Percentiles rank a stretch among this genome's conserved stretches.
Evolutionary conservation across 2,113 vertebrate species (phyloP).

Genomic region (Cheirogaleus medius): DNA sequence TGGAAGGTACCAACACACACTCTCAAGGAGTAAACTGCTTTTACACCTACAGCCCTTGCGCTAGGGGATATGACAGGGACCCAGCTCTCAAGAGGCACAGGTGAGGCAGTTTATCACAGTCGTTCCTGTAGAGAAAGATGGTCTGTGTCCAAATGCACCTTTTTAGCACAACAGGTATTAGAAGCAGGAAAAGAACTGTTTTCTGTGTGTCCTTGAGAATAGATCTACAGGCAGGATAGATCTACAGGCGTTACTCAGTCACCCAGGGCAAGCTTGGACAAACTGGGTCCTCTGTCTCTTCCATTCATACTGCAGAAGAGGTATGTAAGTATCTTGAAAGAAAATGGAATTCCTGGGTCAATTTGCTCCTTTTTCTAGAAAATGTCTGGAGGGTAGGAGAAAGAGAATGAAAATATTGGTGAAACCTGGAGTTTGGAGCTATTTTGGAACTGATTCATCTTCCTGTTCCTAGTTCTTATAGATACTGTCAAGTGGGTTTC

Average conservation of each 20-base stretch:
- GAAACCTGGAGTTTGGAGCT: background rate
- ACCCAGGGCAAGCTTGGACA: background rate
- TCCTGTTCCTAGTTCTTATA: background rate
- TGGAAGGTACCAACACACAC: too few relatives aligned
- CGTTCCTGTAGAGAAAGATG: background rate
- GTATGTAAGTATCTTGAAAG: background rate
- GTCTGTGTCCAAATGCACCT: background rate
- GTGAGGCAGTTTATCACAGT: background rate
- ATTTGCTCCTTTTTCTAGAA: background rate
- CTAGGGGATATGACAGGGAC: too few relatives aligned
- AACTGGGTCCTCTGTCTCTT: background rate
- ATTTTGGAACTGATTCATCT: background rate
- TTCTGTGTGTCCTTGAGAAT: background rate
- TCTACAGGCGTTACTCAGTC: background rate
- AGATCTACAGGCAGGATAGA: background rate
- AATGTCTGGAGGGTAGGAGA: background rate
- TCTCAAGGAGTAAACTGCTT: background rate
- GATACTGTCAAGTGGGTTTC: background rate
- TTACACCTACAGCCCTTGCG: background rate
- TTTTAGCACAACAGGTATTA: background rate
- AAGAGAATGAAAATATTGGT: background rate
- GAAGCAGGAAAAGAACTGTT: background rate
- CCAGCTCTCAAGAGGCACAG: background rate
- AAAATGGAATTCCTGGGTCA: background rate
- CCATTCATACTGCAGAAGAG: background rate